Evolutionary conservation across 2,113 vertebrate genomes (phyloP).

Genomic region (Malaclemys terrapin): DNA sequence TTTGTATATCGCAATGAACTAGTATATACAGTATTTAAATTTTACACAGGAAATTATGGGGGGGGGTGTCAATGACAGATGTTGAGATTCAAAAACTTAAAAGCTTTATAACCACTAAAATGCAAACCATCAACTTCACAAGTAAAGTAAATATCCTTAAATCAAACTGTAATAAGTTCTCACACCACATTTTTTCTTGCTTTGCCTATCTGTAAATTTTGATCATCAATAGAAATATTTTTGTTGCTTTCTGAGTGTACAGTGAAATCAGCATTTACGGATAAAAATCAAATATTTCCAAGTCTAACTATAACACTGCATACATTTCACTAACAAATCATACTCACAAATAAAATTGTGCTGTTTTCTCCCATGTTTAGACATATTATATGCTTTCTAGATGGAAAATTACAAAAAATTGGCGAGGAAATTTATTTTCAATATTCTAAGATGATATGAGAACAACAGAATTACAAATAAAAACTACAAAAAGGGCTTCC

Average conservation of each 20-base stretch:
- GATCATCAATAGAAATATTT: no score
- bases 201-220: no score
- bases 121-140: no score
- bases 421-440: background rate
- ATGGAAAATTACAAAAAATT: background rate
- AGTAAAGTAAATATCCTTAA: no score
- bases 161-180: no score
- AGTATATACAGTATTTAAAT: no score
- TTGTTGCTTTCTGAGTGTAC: background rate
- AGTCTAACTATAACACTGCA: background rate
- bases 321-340: rapidly evolving
- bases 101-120: no score
- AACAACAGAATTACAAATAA: background rate
- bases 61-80: no score
- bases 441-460: background rate
- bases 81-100: no score
- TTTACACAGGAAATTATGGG: no score
- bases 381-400: slow-evolving; percentile 4
- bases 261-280: background rate
- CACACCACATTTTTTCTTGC: no score
- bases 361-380: background rate
- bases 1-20: no score
- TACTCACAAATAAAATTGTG: background rate
- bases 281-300: background rate
- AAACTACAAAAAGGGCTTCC: background rate